Evolutionary conservation across 2,888 invertebrate species (phyloP), one percentile per base, ranked within the genome.

Genomic region (Tachina grossa): DNA sequence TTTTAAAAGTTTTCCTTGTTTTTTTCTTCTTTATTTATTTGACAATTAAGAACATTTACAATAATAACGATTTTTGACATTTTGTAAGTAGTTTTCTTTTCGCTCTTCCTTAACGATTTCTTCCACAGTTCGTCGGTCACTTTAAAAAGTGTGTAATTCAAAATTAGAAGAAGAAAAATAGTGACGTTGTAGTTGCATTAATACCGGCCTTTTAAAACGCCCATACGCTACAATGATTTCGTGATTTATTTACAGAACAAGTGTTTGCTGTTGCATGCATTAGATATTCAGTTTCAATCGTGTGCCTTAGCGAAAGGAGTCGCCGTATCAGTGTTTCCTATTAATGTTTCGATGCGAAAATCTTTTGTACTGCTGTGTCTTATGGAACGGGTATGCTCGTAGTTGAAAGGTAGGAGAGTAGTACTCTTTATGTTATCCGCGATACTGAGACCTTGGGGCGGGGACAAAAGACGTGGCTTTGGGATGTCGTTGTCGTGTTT

Each of bases 321-420:
- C 31, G 49, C 41, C 14, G 61, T 47, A 55, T 61, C 19, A 11
- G 45, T 13, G 69, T 89, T 88, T 1, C 93, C 93, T 82, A 93
- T 93, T 79, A 93, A 87, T 6, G 93, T 92, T 87, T 93, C 93
- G 87, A 93, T 93, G 84, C 93, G 93, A 87, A 93, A 93, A 80
- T 92, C 93, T 87, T 92, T 92, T 43, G 92, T 90, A 82, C 89
- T 91, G 19, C 89, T 91, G 66, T 90, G 91, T 77, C 91, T 89
- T 57, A 88, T 89, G 74, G 89, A 88, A 49, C 89, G 90, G 45
- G 16, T 55, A n/a, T 78, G 83, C n/a, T 90, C 90, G 53, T 89
- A 88, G 13, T 92, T 91, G 22, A 91, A 88, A 0, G 89, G 88
- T 19, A 90, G 66, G 39, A 90, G 87, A 9, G 78, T 65, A 19